phyloP scores from a whole-genome alignment of 2,888 invertebrate species.

The Flexamia atlantica region DNA sequence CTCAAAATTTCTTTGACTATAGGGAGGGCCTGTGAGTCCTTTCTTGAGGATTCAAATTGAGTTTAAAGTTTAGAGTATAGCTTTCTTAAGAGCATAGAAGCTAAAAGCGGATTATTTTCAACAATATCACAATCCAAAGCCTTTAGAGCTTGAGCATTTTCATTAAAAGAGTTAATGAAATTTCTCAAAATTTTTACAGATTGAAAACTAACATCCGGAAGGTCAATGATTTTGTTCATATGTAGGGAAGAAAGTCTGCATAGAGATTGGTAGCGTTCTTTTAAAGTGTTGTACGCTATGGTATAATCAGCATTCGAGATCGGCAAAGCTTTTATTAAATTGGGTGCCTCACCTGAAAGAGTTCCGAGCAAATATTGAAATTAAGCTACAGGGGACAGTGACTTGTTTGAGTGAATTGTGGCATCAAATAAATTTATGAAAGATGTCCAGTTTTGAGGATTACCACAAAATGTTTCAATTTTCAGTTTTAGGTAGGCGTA shows the following conservation, averaged over 20 bases:
- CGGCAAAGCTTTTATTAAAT: neutral
- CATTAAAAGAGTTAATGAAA: neutral
- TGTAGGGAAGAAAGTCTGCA: slow-evolving; percentile 1
- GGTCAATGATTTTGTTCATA: slow-evolving; percentile 14
- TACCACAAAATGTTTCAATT: too few species aligned
- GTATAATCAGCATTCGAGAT: neutral
- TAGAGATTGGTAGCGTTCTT: neutral
- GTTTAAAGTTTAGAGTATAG: neutral
- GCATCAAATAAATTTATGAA: neutral
- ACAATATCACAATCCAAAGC: neutral
- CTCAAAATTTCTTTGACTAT: neutral
- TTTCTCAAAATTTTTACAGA: neutral
- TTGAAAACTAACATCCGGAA: neutral
- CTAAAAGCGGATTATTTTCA: slow-evolving; percentile 18
- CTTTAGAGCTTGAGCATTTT: slow-evolving; percentile 17
- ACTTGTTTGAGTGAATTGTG: neutral
- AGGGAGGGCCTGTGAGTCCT: neutral
- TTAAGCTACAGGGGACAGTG: neutral
- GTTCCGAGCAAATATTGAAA: neutral
- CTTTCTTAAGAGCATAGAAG: neutral
- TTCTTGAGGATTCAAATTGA: slow-evolving; percentile 19
- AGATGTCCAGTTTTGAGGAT: neutral
- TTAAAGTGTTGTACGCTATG: neutral
- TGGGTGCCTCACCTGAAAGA: neutral
- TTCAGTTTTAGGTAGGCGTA: neutral